Base-by-base conservation (phyloP, 2,797 vertebrate genomes). In the Paratrypauchen microcephalus region DNA sequence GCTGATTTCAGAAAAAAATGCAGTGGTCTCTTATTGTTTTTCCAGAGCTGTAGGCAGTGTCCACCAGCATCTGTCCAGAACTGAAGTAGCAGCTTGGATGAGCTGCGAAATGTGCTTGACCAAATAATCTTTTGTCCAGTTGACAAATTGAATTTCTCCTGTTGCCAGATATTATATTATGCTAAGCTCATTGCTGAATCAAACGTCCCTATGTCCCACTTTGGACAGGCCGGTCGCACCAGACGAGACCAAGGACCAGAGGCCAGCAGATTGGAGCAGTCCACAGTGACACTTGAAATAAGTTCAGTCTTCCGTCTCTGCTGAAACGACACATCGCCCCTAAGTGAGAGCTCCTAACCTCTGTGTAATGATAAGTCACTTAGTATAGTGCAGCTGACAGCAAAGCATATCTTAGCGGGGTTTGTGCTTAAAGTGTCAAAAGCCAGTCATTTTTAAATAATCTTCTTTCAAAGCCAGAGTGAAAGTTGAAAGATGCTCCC, bases 271-370 rank as follows among this genome's bases (percentile, higher is more conserved):
- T 87, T 85, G 71, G 69, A 78, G 77, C 72, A 41, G 72, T 73
- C 67, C 24, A 62, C 26, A 5, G 62, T 81, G 82, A 86, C 83
- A 81, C 63, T 70, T 80, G 19, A 23, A 77, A 86, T 83, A 78
- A 83, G 77, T 81, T 73, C 32, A 77, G 76, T 80, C 70, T 85
- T 89, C 76, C 79, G 77, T 90, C 85, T 86, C 69, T 75, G 78
- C 64, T n/a, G 73, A 75, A 83, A 73, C 79, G 71, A 82, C 67
- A 70, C 55, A 72, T 62, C 66, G 70, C 47, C 68, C 66, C 82
- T 79, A 82, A 87, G 76, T 71, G 74, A 75, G 78, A 72, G 55
- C 78, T 84, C 75, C 50, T 82, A 73, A 77, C 61, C 76, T 23
- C n/a, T 68, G 19, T 72, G 65, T 70, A 81, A 78, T 78, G 75